These are phyloP conservation scores for Ellobius talpinus DNA, from an alignment of 2,113 vertebrate species.

Conservation along the genomic window DNA sequence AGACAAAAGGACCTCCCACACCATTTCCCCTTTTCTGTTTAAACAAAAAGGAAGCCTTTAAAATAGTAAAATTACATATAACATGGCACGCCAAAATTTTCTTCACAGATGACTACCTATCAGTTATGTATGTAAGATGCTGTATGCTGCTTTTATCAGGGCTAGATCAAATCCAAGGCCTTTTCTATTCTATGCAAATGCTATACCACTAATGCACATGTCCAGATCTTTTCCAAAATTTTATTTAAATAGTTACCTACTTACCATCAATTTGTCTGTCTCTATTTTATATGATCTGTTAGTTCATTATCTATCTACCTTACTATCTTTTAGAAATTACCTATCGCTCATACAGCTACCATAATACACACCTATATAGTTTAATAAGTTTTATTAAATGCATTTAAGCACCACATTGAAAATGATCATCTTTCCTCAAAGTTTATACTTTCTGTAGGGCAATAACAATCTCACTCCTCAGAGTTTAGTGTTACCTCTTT, in stretches of 20 bases:
- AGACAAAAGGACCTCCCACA: too few relatives aligned
- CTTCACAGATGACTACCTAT: not conserved
- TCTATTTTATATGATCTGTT: not conserved
- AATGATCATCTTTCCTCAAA: not conserved
- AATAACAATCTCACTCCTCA: not conserved
- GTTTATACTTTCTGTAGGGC: not conserved
- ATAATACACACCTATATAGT: not conserved
- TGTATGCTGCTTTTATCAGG: not conserved
- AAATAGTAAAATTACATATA: too few relatives aligned
- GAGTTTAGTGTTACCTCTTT: not conserved
- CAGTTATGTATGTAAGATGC: not conserved
- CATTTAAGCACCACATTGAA: not conserved
- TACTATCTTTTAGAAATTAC: not conserved
- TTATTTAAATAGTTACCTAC: not conserved
- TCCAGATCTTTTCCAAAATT: not conserved
- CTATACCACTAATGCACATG: not conserved
- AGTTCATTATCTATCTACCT: not conserved
- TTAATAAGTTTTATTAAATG: not conserved
- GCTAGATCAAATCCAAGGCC: not conserved
- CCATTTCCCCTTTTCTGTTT: too few relatives aligned
- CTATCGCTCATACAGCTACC: not conserved
- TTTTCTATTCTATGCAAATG: not conserved
- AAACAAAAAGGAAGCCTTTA: too few relatives aligned
- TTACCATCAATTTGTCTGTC: not conserved
- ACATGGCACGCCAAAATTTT: not conserved